Percentiles rank a stretch among this genome's conserved stretches.
phyloP scores from a whole-genome alignment of 2,888 invertebrate genomes.

The Philopedon plagiatum region DNA sequence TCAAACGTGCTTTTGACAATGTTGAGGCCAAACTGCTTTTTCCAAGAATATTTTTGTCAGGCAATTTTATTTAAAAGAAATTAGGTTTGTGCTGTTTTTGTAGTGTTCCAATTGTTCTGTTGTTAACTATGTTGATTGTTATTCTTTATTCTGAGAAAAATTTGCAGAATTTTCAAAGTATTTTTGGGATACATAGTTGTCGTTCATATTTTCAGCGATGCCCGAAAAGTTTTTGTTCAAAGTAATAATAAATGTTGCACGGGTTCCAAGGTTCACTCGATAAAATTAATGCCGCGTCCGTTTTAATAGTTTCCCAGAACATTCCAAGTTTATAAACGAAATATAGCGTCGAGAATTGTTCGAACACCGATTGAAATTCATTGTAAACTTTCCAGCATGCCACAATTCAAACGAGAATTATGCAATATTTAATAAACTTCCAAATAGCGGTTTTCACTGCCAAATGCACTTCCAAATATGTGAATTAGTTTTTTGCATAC shows the following conservation, averaged over 20 bases:
- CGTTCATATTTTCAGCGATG: conserved; percentile 15
- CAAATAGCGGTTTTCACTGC: conserved; percentile 53
- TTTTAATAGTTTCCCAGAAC: conserved; percentile 44
- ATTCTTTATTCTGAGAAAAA: not conserved
- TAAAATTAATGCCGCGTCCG: conserved; percentile 37
- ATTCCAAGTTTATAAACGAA: conserved; percentile 46
- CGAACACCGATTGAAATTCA: conserved; percentile 56
- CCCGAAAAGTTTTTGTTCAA: conserved; percentile 21
- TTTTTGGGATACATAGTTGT: conserved; percentile 22
- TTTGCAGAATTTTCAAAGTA: conserved; percentile 2
- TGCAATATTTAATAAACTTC: conserved; percentile 60
- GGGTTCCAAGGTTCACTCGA: conserved; percentile 36
- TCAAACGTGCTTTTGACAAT: too few relatives aligned
- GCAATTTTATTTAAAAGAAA: too few relatives aligned
- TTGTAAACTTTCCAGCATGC: conserved; percentile 57
- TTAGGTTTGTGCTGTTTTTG: too few relatives aligned
- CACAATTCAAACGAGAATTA: conserved; percentile 57
- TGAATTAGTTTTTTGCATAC: conserved; percentile 50
- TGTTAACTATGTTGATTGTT: too few relatives aligned
- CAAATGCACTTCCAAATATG: conserved; percentile 54
- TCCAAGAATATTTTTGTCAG: too few relatives aligned
- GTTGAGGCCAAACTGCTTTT: too few relatives aligned
- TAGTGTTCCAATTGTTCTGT: too few relatives aligned
- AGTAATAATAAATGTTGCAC: conserved; percentile 30
- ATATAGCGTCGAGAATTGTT: conserved; percentile 38